These are phyloP conservation scores for Melospiza georgiana DNA, from an alignment of 2,113 vertebrate species.

Conservation along the genomic window DNA sequence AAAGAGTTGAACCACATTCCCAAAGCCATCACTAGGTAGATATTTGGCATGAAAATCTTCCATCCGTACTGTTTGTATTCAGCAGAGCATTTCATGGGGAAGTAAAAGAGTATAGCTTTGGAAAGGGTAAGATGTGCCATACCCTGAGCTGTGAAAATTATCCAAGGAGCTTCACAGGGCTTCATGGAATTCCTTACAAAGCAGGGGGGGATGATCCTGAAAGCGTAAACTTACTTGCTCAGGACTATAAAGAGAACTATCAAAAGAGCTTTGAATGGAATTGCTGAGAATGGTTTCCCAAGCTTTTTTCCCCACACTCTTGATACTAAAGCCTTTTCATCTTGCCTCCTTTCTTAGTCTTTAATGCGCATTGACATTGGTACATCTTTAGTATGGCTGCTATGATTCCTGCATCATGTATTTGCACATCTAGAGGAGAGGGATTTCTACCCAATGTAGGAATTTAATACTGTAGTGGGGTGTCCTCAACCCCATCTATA, in stretches of 20 bases:
- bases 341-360: background rate
- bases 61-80: background rate
- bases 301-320: background rate
- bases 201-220: background rate
- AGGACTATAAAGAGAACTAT: background rate
- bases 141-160: background rate
- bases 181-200: slow-evolving; percentile 32
- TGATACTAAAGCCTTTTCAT: background rate
- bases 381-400: background rate
- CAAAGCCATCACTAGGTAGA: background rate
- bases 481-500: background rate
- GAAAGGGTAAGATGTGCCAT: slow-evolving; percentile 5
- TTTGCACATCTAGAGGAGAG: background rate
- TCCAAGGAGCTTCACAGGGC: slow-evolving; percentile 6
- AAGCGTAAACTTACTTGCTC: background rate
- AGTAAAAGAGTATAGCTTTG: background rate
- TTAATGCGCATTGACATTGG: background rate
- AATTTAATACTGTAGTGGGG: background rate
- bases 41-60: slow-evolving; percentile 7
- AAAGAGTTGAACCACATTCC: background rate
- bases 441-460: background rate
- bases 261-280: background rate
- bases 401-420: background rate
- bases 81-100: background rate
- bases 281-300: background rate